Evolutionary conservation across 2,888 invertebrate genomes (phyloP).

Genomic region (Andrena haemorrhoa): DNA sequence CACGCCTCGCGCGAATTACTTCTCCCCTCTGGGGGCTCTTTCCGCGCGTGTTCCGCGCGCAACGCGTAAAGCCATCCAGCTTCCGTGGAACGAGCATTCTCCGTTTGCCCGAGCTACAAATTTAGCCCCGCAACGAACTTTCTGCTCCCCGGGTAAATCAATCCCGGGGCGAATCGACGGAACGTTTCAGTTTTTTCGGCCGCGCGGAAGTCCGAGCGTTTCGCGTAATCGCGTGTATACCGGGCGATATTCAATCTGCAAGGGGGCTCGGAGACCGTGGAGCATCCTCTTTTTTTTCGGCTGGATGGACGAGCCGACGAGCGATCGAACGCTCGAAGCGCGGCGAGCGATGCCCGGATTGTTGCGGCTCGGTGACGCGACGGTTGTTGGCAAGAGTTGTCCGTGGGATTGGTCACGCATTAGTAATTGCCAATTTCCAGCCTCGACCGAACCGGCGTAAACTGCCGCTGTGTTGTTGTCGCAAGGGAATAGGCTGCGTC

Average conservation of each 20-base stretch:
- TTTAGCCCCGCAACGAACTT: neutral
- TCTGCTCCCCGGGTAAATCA: neutral
- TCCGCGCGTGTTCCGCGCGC: neutral
- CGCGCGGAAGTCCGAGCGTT: neutral
- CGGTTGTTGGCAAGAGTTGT: conserved; percentile 58
- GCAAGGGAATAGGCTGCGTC: conserved; percentile 66
- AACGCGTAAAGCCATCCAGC: neutral
- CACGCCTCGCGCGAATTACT: neutral
- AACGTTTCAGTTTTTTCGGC: neutral
- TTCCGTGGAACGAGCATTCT: conserved; percentile 3
- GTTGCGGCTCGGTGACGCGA: conserved; percentile 48
- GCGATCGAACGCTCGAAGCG: conserved; percentile 44
- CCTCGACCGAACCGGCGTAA: conserved; percentile 64
- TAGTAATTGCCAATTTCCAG: conserved; percentile 74
- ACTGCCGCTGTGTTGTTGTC: conserved; percentile 63
- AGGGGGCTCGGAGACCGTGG: neutral
- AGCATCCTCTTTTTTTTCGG: neutral
- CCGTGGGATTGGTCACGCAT: conserved; percentile 71
- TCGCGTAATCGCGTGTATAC: neutral
- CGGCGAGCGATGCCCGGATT: conserved; percentile 42
- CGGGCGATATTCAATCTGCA: conserved; percentile 1
- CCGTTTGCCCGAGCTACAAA: neutral
- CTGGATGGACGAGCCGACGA: conserved; percentile 1
- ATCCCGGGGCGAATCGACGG: neutral
- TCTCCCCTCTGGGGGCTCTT: too few species aligned